These are phyloP conservation scores for Latheticus oryzae DNA, from an alignment of 2,888 invertebrate genomes.

Conservation along the genomic window DNA sequence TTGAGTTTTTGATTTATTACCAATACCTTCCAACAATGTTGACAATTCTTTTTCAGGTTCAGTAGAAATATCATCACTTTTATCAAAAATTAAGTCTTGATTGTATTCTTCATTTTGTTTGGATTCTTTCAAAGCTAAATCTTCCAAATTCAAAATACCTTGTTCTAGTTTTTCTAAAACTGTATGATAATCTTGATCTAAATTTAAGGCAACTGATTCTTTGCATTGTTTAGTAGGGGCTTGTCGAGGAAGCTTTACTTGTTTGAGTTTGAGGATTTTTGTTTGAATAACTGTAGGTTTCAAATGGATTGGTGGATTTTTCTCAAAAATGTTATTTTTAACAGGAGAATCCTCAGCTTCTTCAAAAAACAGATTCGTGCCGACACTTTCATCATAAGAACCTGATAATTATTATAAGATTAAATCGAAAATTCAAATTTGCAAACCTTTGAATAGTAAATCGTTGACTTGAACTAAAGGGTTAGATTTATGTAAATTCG, in stretches of 20 bases:
- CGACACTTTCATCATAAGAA: slow-evolving; percentile 75
- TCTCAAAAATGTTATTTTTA: slow-evolving; percentile 50
- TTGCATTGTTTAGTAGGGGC: slow-evolving; percentile 45
- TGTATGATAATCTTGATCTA: slow-evolving; percentile 56
- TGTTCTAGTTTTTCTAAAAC: slow-evolving; percentile 58
- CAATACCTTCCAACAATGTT: slow-evolving; percentile 19
- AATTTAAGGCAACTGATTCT: slow-evolving; percentile 53
- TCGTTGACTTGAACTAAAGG: slow-evolving; percentile 61
- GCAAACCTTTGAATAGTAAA: slow-evolving; percentile 58
- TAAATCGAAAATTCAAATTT: background rate
- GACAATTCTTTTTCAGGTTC: slow-evolving; percentile 38
- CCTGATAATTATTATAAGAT: slow-evolving; percentile 68
- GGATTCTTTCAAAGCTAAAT: slow-evolving; percentile 45
- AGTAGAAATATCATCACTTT: slow-evolving; percentile 24
- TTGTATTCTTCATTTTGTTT: slow-evolving; percentile 17
- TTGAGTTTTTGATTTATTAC: slow-evolving; percentile 10
- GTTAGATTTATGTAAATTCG: slow-evolving; percentile 56
- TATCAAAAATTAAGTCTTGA: background rate
- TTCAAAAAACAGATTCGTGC: slow-evolving; percentile 81
- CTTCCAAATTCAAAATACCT: slow-evolving; percentile 56
- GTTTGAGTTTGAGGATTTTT: slow-evolving; percentile 75
- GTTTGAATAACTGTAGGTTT: slow-evolving; percentile 74
- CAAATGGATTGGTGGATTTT: slow-evolving; percentile 70
- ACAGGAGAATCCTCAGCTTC: slow-evolving; percentile 67
- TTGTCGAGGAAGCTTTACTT: slow-evolving; percentile 70